Conservation (phyloP, 2,113 vertebrate species). For the Protomyctophum bolini region DNA sequence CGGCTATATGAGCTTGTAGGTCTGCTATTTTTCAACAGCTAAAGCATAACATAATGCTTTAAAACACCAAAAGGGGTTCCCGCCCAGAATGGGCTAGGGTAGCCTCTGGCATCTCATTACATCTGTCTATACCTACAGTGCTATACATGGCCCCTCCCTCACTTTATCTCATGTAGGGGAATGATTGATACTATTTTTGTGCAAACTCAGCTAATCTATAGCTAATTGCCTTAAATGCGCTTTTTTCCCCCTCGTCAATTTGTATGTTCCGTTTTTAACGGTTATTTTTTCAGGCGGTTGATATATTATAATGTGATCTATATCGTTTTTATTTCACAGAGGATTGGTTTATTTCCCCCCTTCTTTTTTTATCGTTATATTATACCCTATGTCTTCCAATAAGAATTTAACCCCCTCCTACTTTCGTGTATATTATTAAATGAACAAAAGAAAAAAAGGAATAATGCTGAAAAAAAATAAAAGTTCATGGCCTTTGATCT, state of each 20-base stretch:
- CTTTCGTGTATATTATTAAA: slow-evolving; percentile 64
- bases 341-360: neutral
- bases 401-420: slow-evolving; percentile 37
- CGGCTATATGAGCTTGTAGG: no score
- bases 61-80: no score
- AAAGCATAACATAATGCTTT: no score
- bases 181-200: slow-evolving; percentile 52
- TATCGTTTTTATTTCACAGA: slow-evolving; percentile 56
- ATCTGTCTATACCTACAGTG: slow-evolving; percentile 2
- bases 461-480: slow-evolving; percentile 61
- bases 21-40: no score
- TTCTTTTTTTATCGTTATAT: slow-evolving; percentile 43
- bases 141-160: slow-evolving; percentile 6
- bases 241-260: slow-evolving; percentile 18
- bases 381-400: slow-evolving; percentile 65
- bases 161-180: slow-evolving; percentile 35
- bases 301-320: slow-evolving; percentile 50
- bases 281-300: slow-evolving; percentile 42
- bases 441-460: slow-evolving; percentile 48
- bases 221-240: slow-evolving; percentile 71
- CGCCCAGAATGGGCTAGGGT: neutral
- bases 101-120: slow-evolving; percentile 41
- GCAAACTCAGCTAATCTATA: slow-evolving; percentile 58
- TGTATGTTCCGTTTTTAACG: slow-evolving; percentile 31
- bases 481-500: slow-evolving; percentile 49